A percentile compares a stretch with the other conserved stretches of the same genome.
These are phyloP conservation scores for Australoheros facetus DNA, from an alignment of 2,797 vertebrate species.

Conservation along the genomic window DNA sequence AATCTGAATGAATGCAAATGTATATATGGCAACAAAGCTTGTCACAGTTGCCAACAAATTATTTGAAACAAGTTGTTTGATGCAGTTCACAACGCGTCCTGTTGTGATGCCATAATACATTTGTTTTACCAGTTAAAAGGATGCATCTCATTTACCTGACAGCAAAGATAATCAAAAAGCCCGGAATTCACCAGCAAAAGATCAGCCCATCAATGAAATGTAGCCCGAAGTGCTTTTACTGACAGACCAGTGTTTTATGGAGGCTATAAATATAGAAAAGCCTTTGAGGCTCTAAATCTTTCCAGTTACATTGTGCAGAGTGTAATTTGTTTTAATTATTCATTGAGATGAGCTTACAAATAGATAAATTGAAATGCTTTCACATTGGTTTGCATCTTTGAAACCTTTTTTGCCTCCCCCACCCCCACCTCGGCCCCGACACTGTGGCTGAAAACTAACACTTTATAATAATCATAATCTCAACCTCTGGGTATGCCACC, in stretches of 20 bases:
- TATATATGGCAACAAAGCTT: neutral
- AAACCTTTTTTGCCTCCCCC: neutral
- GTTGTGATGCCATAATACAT: neutral
- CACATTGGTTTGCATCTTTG: slow-evolving; percentile 33
- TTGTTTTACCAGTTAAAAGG: slow-evolving; percentile 31
- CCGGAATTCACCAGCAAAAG: slow-evolving; percentile 62
- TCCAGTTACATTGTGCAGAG: slow-evolving; percentile 63
- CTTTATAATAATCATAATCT: neutral
- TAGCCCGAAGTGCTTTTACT: slow-evolving; percentile 70
- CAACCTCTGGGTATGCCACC: neutral
- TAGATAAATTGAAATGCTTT: slow-evolving; percentile 57
- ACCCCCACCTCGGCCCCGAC: neutral
- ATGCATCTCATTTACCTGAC: slow-evolving; percentile 54
- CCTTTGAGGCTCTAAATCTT: slow-evolving; percentile 77
- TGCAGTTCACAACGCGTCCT: neutral
- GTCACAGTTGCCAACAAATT: neutral
- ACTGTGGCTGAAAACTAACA: neutral
- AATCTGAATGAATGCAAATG: neutral
- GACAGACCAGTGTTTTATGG: slow-evolving; percentile 77
- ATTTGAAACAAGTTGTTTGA: neutral
- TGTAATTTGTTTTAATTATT: slow-evolving; percentile 78
- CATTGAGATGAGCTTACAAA: slow-evolving; percentile 76
- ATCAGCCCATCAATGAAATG: slow-evolving; percentile 70
- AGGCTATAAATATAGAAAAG: slow-evolving; percentile 75
- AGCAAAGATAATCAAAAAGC: slow-evolving; percentile 51